These are phyloP conservation scores for Drosophila simulans DNA, from an alignment of 1,140 invertebrate species.

Conservation along the genomic window DNA sequence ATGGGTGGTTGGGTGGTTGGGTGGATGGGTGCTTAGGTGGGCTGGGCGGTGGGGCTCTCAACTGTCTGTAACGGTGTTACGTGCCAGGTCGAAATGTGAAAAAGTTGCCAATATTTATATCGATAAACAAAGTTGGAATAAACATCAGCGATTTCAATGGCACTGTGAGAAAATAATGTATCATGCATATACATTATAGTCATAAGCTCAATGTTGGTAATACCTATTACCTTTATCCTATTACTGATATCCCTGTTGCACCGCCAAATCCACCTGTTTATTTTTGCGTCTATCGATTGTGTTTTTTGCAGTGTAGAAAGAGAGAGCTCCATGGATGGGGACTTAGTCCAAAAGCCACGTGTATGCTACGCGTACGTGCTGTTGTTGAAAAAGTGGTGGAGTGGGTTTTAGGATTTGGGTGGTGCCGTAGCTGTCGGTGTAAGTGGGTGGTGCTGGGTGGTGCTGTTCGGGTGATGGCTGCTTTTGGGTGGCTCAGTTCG, in stretches of 20 bases:
- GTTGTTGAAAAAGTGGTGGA: slow-evolving; percentile 22
- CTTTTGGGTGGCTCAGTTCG: background rate
- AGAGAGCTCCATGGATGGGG: slow-evolving; percentile 14
- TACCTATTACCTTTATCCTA: no score
- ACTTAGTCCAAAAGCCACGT: slow-evolving; percentile 48
- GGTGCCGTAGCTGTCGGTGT: background rate
- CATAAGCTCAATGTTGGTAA: no score
- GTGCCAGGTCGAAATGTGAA: slow-evolving; percentile 69
- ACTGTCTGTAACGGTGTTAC: slow-evolving; percentile 42
- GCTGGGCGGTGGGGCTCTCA: slow-evolving; percentile 7
- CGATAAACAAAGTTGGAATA: slow-evolving; percentile 76
- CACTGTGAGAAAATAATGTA: slow-evolving; percentile 13
- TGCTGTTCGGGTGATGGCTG: background rate
- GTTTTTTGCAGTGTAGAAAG: slow-evolving; percentile 4
- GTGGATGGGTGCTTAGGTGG: background rate
- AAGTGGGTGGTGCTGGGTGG: slow-evolving; percentile 1
- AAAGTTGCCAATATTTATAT: slow-evolving; percentile 74
- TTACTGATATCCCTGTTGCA: no score
- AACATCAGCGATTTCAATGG: slow-evolving; percentile 26
- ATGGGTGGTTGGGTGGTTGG: slow-evolving; percentile 1
- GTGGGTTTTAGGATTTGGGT: background rate
- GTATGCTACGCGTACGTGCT: slow-evolving; percentile 52
- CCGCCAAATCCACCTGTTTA: background rate
- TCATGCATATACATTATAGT: no score
- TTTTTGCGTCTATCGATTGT: background rate